Percentiles rank a stretch among this genome's conserved stretches.
Conservation (phyloP, 2,888 invertebrate species). For the Papilio protenor region DNA sequence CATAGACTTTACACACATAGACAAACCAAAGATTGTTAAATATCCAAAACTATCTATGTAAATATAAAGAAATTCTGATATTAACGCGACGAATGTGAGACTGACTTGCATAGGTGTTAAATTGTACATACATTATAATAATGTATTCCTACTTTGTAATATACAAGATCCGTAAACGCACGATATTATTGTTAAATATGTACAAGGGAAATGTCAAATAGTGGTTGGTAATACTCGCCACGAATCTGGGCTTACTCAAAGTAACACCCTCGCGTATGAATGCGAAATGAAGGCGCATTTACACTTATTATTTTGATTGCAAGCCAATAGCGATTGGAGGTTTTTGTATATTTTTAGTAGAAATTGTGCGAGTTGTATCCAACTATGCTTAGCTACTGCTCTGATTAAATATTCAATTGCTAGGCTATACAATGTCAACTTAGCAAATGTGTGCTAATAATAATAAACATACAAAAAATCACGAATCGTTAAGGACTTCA, state of each 20-base stretch:
- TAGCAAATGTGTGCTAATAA: neutral
- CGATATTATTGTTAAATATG: neutral
- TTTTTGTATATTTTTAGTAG: neutral
- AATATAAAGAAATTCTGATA: slow-evolving; percentile 7
- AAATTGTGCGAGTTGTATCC: neutral
- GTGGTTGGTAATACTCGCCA: neutral
- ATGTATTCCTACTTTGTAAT: neutral
- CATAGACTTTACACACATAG: neutral
- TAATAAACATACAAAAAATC: neutral
- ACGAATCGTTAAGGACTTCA: neutral
- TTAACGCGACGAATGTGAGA: slow-evolving; percentile 24
- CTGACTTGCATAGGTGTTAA: slow-evolving; percentile 35
- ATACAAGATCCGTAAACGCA: slow-evolving; percentile 8
- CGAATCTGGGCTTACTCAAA: neutral
- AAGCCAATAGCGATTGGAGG: neutral
- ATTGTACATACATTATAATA: slow-evolving; percentile 23
- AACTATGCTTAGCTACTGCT: neutral
- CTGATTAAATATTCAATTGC: neutral
- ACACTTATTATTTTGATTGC: neutral
- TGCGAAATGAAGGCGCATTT: too few species aligned
- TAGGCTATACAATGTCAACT: neutral
- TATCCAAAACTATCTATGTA: neutral
- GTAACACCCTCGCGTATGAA: neutral
- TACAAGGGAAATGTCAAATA: neutral
- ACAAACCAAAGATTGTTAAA: neutral